Percentiles rank a stretch among this genome's conserved stretches.
These are phyloP conservation scores for Phyto melanocephala DNA, from an alignment of 2,888 invertebrate genomes.

Conservation along the genomic window DNA sequence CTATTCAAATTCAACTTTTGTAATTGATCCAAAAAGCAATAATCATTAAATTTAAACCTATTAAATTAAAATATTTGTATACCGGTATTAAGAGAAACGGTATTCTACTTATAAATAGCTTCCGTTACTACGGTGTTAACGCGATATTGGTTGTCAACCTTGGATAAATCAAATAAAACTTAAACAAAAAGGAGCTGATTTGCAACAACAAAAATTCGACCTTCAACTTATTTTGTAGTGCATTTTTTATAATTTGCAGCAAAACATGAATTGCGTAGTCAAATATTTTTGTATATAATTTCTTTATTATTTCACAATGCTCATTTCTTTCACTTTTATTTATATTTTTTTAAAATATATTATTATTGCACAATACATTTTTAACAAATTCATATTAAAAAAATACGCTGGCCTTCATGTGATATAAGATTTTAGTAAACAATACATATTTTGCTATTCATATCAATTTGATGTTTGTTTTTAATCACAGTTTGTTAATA, in stretches of 20 bases:
- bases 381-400: no score
- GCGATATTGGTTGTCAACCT: no score
- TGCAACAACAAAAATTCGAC: slow-evolving; percentile 23
- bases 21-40: no score
- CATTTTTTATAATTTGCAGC: slow-evolving; percentile 25
- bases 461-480: neutral
- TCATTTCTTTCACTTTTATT: neutral
- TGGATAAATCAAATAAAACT: no score
- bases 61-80: no score
- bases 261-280: neutral
- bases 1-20: no score
- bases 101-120: no score
- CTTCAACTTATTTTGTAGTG: slow-evolving; percentile 42
- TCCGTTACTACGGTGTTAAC: no score
- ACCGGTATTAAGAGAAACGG: no score
- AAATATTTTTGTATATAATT: neutral
- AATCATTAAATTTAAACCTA: no score
- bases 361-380: neutral
- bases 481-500: slow-evolving; percentile 23
- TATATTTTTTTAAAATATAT: neutral
- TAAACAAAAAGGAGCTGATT: neutral
- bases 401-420: neutral
- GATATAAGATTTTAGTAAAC: neutral
- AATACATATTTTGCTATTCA: neutral
- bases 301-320: neutral